Conservation (phyloP, 1,140 invertebrate genomes). For the Sesamia nonagrioides region DNA sequence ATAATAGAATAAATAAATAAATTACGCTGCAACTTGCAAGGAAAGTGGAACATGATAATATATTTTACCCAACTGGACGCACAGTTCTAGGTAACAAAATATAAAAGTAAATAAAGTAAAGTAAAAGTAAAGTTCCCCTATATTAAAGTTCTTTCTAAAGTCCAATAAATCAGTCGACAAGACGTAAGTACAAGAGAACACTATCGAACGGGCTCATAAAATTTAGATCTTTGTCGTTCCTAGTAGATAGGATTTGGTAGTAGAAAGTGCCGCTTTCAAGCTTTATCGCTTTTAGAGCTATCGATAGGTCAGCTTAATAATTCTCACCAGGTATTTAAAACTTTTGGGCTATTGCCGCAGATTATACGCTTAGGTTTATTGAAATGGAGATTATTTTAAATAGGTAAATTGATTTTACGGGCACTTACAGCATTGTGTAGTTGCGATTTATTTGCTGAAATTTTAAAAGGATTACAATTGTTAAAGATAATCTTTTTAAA, state of each 20-base stretch:
- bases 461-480: too few species aligned
- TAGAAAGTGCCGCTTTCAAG: conserved; percentile 13
- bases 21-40: neutral
- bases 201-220: conserved; percentile 16
- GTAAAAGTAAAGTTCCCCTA: neutral
- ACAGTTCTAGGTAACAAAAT: neutral
- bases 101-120: too few species aligned
- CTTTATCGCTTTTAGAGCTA: neutral
- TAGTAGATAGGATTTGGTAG: conserved; percentile 7
- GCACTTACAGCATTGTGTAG: too few species aligned
- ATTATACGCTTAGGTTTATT: too few species aligned
- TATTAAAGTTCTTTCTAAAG: conserved; percentile 9
- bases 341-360: neutral
- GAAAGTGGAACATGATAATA: neutral
- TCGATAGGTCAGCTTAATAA: conserved; percentile 9
- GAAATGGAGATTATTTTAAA: too few species aligned
- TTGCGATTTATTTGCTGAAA: too few species aligned
- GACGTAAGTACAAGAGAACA: neutral
- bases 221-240: conserved; percentile 18
- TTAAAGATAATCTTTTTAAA: too few species aligned
- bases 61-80: neutral
- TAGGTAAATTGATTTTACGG: too few species aligned
- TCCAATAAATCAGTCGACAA: conserved; percentile 15
- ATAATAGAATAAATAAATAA: too few species aligned
- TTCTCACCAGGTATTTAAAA: neutral